Base-by-base conservation (phyloP, 2,113 vertebrate species). In the Salvator merianae region DNA sequence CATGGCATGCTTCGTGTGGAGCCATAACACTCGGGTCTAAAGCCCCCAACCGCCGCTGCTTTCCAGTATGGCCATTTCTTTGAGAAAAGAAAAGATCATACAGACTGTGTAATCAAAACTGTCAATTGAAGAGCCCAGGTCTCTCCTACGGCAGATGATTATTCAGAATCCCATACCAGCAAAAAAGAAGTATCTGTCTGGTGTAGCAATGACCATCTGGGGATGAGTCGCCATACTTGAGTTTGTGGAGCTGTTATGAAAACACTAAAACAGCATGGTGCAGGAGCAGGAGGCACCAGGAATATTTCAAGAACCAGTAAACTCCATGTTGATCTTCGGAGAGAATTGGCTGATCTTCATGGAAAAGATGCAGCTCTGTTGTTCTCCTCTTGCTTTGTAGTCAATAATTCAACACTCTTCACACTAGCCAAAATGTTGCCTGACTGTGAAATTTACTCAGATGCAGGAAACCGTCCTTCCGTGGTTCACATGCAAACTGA, bases 161-260 rank as follows among this genome's bases (percentile, higher is more conserved):
- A 98, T 72, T 95, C 97, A 0, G 94, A 96, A 26, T 98, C 98
- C 6, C 94, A 97, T 32, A 91, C 94, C 70, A 95, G 94, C 38
- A 98, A 96, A 88, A 97, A 96, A 40, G 97, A 97, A 38, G 98
- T 99, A 88, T 99, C 98, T 0, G 98, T 99, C 1, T 99, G 99
- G 99, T 99, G 99, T 94, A 99, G 98, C 96, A 99, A 99, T 0
- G 98, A 99, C 87, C 99, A 99, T 92, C 96, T 99, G 68, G 99
- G 98, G 62, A 99, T 99, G 99, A 99, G 99, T 91, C 97, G 98
- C 30, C 98, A 99, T 87, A 98, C 98, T 1, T 95, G 95, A 1
- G 98, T 99, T 24, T 95, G 97, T 38, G 96, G 97, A 77, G 95
- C 98, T 0, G 97, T 99, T 26, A 97, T 97, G 99, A 97, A 98